Conservation (phyloP, 2,113 vertebrate species). For the Microcebus tavaratra region DNA sequence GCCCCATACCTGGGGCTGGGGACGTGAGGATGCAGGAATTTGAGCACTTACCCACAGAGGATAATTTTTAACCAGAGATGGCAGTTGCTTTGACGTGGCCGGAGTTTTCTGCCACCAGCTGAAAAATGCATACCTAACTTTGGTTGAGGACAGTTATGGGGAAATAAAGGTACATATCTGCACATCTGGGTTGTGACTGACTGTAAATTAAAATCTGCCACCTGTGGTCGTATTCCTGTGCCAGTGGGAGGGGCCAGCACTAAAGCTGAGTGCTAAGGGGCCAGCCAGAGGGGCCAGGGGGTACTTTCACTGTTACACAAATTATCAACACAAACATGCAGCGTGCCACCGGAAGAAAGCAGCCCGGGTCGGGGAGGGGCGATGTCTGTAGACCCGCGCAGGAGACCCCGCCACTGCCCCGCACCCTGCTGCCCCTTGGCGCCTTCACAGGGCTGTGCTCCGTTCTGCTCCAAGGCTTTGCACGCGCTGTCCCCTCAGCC, state of each 20-base stretch:
- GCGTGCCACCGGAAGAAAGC: not conserved
- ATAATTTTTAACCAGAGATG: not conserved
- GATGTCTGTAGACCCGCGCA: not conserved
- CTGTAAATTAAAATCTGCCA: no score
- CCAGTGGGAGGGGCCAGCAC: not conserved
- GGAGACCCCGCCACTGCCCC: no score
- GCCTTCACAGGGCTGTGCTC: no score
- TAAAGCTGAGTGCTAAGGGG: not conserved
- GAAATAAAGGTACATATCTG: not conserved
- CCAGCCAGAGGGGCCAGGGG: not conserved
- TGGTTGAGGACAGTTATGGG: not conserved
- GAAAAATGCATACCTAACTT: no score
- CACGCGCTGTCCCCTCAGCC: not conserved
- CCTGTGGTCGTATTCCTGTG: not conserved
- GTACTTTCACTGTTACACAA: not conserved
- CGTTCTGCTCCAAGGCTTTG: not conserved
- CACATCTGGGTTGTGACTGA: not conserved
- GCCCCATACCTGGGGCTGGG: not conserved
- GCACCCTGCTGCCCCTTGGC: no score
- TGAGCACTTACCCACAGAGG: not conserved
- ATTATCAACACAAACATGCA: no score
- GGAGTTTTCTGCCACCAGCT: not conserved
- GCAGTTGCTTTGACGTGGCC: not conserved
- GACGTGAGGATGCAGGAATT: not conserved
- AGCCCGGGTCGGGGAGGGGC: not conserved